These are phyloP conservation scores for Odontamblyopus lacepedii DNA, from an alignment of 2,797 vertebrate species.

Conservation along the genomic window DNA sequence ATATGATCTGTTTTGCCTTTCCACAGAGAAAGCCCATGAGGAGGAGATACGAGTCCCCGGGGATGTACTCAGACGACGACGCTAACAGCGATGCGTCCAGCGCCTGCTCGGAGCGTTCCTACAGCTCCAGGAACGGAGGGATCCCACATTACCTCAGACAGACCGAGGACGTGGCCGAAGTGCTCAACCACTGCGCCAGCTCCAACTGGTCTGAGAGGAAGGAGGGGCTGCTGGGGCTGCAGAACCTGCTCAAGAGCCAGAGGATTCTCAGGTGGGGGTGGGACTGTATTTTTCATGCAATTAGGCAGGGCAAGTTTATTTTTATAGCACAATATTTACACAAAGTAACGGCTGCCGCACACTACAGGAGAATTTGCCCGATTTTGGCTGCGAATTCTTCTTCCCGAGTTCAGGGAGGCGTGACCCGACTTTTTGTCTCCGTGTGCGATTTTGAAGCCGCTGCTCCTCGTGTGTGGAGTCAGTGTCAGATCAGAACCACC, in stretches of 20 bases:
- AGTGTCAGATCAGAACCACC: too few species aligned
- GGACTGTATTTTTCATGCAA: neutral
- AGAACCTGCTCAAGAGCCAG: constrained; percentile 93
- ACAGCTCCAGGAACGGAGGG: constrained; percentile 90
- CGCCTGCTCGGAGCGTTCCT: constrained; percentile 95
- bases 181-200: constrained; percentile 97
- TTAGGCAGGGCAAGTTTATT: neutral
- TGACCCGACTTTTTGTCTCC: too few species aligned
- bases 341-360: too few species aligned
- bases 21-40: constrained; percentile 90
- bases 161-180: constrained; percentile 95
- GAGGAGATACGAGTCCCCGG: constrained; percentile 91
- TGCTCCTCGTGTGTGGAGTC: too few species aligned
- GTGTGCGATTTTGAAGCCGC: too few species aligned
- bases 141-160: constrained; percentile 93
- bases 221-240: constrained; percentile 91
- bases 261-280: constrained; percentile 85
- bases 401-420: too few species aligned
- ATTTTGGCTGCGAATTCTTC: too few species aligned
- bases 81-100: constrained; percentile 96
- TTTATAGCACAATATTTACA: too few species aligned
- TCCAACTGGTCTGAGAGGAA: constrained; percentile 98
- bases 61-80: constrained; percentile 95
- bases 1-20: neutral
- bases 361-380: too few species aligned